Evolutionary conservation across 2,113 vertebrate genomes (phyloP).

Genomic region (Cranoglanis bouderius): DNA sequence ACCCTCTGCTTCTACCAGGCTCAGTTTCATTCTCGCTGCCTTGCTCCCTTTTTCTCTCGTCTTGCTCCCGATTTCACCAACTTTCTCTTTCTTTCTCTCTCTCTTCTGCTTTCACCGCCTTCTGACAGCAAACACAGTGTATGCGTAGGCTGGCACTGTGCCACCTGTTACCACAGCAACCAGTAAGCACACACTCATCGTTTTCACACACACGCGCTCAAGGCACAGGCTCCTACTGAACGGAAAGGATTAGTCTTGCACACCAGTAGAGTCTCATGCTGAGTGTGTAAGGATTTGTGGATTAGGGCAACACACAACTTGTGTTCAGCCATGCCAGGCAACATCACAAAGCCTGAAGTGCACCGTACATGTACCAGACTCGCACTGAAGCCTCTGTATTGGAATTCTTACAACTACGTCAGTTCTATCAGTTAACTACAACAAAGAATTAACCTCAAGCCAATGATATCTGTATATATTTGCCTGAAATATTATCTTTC

Average conservation of each 20-base stretch:
- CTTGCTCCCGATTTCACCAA: constrained; percentile 5
- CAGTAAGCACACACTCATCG: constrained; percentile 39
- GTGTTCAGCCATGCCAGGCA: constrained; percentile 8
- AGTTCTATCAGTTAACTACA: not conserved
- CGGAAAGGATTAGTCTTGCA: constrained; percentile 41
- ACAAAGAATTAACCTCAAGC: not conserved
- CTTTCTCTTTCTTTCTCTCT: not conserved
- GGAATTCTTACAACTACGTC: not conserved
- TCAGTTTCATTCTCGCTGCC: not conserved
- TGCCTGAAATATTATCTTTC: not conserved
- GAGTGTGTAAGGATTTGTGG: constrained; percentile 29
- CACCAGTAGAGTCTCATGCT: constrained; percentile 7
- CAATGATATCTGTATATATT: not conserved
- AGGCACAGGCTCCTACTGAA: constrained; percentile 34
- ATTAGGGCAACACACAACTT: constrained; percentile 34
- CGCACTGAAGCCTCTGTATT: not conserved
- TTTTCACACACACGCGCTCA: constrained; percentile 32
- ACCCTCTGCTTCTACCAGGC: not conserved
- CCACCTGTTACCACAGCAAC: constrained; percentile 52
- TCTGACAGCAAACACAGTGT: constrained; percentile 40
- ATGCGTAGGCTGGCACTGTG: constrained; percentile 43
- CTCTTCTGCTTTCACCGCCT: constrained; percentile 35
- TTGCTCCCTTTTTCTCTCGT: not conserved
- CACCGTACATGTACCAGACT: not conserved
- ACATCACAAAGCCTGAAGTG: constrained; percentile 12